Base-by-base conservation (phyloP, 1,140 invertebrate genomes). In the Octopus bimaculoides region DNA sequence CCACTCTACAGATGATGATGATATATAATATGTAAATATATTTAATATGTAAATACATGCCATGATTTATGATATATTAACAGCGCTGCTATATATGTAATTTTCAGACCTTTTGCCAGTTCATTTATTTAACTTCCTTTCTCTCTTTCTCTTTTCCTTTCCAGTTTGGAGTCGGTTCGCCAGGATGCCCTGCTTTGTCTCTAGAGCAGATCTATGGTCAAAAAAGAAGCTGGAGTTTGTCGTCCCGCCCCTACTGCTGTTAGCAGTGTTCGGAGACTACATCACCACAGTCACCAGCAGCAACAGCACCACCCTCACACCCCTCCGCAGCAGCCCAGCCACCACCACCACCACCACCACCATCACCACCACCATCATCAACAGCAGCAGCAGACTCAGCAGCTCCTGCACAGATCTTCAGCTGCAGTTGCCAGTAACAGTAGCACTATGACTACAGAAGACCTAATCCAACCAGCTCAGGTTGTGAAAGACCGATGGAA, bases 401-500 rank as follows among this genome's bases (percentile, higher is more conserved):
- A 71, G 5, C 66, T 20, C 6, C 17, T 20, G 26, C 66, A 14
- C 66, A 71, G 26, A 20, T 71, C 66, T 71, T 71, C 66, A 71
- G 66, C 66, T 17, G 66, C 14, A 6, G 66, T 17, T 71, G 26
- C 77, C 41, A 76, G 20, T 77, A 54, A 61, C 77, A 75, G 52
- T 52, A 75, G 74, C 75, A 86, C 82, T 76, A 84, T 83, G 80
- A 85, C 83, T 80, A 83, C 85, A 84, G 97, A 98, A 91, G 97
- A 99, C 91, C 92, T 99, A 77, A 92, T 99, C 83, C 96, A 98
- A 90, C 96, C 96, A 52, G 97, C 96, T 77, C 96, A 98, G 92
- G 94, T 98, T 73, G 96, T 99, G 86, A 99, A 98, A 91, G 97
- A 99, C 90, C 91, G 97, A 90, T 99, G 97, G 97, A 98, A 98